Base-by-base conservation (phyloP, 1,140 invertebrate species). In the Ips typographus region DNA sequence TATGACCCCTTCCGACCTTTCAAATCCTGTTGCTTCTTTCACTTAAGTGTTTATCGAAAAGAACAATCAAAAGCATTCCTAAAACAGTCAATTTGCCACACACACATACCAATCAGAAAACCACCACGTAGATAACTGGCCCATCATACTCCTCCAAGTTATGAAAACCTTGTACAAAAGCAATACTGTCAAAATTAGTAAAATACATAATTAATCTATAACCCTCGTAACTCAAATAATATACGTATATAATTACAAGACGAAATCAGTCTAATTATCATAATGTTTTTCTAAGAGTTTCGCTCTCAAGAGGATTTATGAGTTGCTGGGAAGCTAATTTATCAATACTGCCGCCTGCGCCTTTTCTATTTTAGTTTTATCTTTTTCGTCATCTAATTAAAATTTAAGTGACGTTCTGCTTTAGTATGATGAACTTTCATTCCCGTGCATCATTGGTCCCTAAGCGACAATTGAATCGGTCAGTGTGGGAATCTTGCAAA, bases 11-110 rank as follows among this genome's bases (percentile, higher is more conserved):
- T 73, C 72, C 75, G 74, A 77, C 75, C 75, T 75, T 67, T 73
- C 68, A 72, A 69, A 74, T 77, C 77, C 77, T 78, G 77, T 78
- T 78, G 77, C 76, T 78, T 77, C 77, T 78, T 76, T 73, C 75
- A 75, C 71, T 77, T 77, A 75, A 75, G 71, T 77, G 75, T 72
- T 75, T 72, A 73, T 77, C 76, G 71, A 59, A 73, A 73, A 75
- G 70, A 65, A 62, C 68, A 71, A 74, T 74, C 72, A 73, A 75
- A 77, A 77, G 74, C 76, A 74, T 70, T 72, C 68, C 59, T 68
- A 72, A 66, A 58, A 66, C 42, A 66, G 42, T 53, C 43, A 44
- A 61, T 56, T 6, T 1, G 1, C 44, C 44, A 3, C 44, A 6
- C 44, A 8, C 7, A 49, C 3, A 22, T 8, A 3, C 3, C 22